Evolutionary conservation across 2,113 vertebrate species (phyloP).

Genomic region (Oxygymnocypris stewartii): DNA sequence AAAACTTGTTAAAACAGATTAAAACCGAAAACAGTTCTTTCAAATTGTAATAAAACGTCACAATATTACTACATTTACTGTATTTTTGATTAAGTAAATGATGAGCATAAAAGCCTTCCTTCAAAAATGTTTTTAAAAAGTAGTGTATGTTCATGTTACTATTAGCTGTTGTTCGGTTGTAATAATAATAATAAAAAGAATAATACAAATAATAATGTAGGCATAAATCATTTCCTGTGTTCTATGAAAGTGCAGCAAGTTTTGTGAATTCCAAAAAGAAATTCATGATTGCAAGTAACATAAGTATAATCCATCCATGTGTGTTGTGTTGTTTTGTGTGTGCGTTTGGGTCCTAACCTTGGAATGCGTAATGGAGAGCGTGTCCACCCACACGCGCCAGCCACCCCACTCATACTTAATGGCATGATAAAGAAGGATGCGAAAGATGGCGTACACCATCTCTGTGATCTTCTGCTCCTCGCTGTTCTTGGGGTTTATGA

Average conservation of each 20-base stretch:
- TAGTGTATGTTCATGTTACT: not conserved
- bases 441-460: slow-evolving; percentile 97
- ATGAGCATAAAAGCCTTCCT: not conserved
- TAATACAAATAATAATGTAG: not conserved
- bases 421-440: slow-evolving; percentile 97
- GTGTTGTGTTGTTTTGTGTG: slow-evolving; percentile 10
- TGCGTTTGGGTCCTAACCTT: slow-evolving; percentile 81
- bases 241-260: not conserved
- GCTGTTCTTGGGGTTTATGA: slow-evolving; percentile 85
- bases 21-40: not conserved
- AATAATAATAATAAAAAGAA: not conserved
- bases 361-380: slow-evolving; percentile 96
- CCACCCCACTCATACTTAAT: slow-evolving; percentile 98
- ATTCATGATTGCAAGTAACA: not conserved
- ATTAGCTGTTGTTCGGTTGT: not conserved
- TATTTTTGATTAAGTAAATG: not conserved
- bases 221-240: not conserved
- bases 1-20: not conserved
- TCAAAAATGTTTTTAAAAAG: not conserved
- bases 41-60: not conserved
- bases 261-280: not conserved
- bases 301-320: not conserved
- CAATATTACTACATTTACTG: not conserved
- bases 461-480: slow-evolving; percentile 98
- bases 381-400: slow-evolving; percentile 99